These are phyloP conservation scores for Antennarius striatus DNA, from an alignment of 2,113 vertebrate species.

Conservation along the genomic window DNA sequence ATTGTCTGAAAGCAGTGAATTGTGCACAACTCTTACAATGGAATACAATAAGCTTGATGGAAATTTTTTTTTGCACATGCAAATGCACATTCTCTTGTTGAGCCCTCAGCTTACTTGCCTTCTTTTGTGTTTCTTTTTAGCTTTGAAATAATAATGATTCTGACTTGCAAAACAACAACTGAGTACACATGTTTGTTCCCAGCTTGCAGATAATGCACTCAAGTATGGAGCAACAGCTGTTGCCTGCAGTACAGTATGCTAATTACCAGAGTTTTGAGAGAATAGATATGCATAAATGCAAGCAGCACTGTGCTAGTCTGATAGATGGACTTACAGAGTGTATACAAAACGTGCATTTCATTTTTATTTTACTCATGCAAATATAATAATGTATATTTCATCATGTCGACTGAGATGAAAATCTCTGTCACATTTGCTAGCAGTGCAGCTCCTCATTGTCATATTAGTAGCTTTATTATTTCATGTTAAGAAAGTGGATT, in stretches of 20 bases:
- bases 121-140: slow-evolving; percentile 48
- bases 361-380: too few species aligned
- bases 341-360: background rate
- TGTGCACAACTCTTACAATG: slow-evolving; percentile 2
- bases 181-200: slow-evolving; percentile 56
- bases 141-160: slow-evolving; percentile 60
- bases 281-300: slow-evolving; percentile 31
- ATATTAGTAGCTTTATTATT: too few species aligned
- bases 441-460: too few species aligned
- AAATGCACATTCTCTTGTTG: slow-evolving; percentile 27
- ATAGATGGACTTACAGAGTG: slow-evolving; percentile 1
- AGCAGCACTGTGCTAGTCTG: slow-evolving; percentile 25
- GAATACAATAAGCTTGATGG: slow-evolving; percentile 17
- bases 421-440: too few species aligned
- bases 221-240: slow-evolving; percentile 63
- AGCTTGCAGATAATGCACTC: slow-evolving; percentile 56
- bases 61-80: slow-evolving; percentile 25
- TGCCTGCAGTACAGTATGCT: slow-evolving; percentile 67
- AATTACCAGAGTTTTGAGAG: slow-evolving; percentile 57
- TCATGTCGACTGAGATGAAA: too few species aligned
- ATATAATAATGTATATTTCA: background rate
- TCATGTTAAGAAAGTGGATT: too few species aligned
- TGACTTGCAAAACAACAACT: slow-evolving; percentile 64
- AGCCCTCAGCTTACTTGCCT: slow-evolving; percentile 28
- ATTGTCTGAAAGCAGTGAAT: slow-evolving; percentile 15